Base-by-base conservation (phyloP, 2,113 vertebrate genomes). In the Oryzias javanicus region DNA sequence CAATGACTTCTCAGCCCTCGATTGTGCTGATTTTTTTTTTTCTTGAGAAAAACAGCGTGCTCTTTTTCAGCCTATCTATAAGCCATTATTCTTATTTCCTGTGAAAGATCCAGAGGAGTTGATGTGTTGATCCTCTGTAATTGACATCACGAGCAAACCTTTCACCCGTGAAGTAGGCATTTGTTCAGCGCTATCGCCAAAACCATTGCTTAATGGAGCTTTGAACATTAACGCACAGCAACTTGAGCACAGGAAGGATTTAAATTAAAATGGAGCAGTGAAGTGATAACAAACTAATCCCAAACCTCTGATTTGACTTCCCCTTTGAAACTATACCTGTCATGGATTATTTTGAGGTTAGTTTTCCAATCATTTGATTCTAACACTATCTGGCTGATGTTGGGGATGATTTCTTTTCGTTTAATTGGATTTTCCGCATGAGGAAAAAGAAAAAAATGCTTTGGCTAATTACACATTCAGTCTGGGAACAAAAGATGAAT, bases 391-490 rank as follows among this genome's bases (percentile, higher is more conserved):
- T 63, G 4, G 44, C 14, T 16, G 22, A 56, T 67, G 3, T 10
- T 67, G 15, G 18, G 46, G 24, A 46, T 51, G 25, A 66, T 62
- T 75, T 51, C 16, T 51, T 57, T 65, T 52, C 29, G 48, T 52
- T 18, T 54, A 20, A 46, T 57, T 20, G 41, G 4, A 67, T 83
- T 67, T 76, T 62, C 27, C 24, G 61, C 54, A 67, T 56, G 42
- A 79, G 45, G 14, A 63, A 12, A 60, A 35, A 35, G 12, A 35
- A 35, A 3, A 35, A 71, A 60, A 8, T 16, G 53, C 63, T 64
- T 40, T 20, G 55, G 17, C 42, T 76, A 71, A 78, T 74, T 41
- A 56, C 60, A 67, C 64, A 60, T 67, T 60, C 42, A 55, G 25
- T 51, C n/a, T 22, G n/a, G 58, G 44, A 66, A 12, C 51, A 62